Evolutionary conservation across 2,113 vertebrate species (phyloP), one percentile per base, ranked within the genome.

Genomic region (Oxygymnocypris stewartii): DNA sequence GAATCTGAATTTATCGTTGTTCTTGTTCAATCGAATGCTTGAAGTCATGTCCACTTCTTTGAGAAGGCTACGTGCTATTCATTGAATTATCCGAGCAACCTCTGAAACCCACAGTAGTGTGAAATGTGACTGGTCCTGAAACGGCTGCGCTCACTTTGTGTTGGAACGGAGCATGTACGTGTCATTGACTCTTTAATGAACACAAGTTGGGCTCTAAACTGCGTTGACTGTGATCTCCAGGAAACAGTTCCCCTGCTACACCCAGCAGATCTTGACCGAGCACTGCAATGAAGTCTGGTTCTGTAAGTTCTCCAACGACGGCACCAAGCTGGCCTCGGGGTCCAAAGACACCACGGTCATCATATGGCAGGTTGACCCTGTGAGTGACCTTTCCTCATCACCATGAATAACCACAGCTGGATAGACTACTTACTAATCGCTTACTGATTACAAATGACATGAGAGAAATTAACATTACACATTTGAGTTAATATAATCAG

Each of bases 211-310:
- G 71, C 63, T 73, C 2, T 87, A 47, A 84, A 69, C 59, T 37
- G n/a, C 54, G n/a, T 80, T 71, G 12, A 82, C 49, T 84, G 59
- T 88, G 28, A 75, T 88, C 77, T 88, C 65, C 87, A 99, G 97
- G 95, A 99, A 98, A 91, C 97, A 98, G 94, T 99, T 99, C 91
- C 98, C 98, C 6, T 99, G 98, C 93, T 97, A 97, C 91, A 99
- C 98, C 82, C 97, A 98, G 91, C 98, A 99, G 93, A 97, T 99
- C 89, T 95, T 99, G 65, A 99, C 98, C 2, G 97, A 99, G 87
- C 98, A 99, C 93, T 99, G 98, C 94, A 99, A 99, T 74, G 98
- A 99, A 93, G 97, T 99, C 31, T 99, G 98, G 98, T 99, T 99
- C 95, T 99, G 98, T 94, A 98, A 98, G 92, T 99, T 99, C 92